Evolutionary conservation across 2,113 vertebrate genomes (phyloP).

Genomic region (Accipiter virgatus): DNA sequence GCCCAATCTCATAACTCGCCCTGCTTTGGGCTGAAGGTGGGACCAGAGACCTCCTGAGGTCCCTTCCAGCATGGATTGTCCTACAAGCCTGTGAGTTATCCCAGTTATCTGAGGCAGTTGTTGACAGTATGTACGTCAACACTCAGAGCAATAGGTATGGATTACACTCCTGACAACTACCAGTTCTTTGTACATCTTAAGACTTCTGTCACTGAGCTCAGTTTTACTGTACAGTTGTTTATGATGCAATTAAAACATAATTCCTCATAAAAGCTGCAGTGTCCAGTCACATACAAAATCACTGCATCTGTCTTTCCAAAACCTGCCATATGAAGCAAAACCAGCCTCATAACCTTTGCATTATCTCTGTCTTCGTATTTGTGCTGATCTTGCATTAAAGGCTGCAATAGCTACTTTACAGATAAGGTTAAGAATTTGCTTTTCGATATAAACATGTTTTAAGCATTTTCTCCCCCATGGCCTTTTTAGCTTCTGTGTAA

Average conservation of each 20-base stretch:
- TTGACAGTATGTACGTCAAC: neutral
- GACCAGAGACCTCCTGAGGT: neutral
- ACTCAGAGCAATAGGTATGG: neutral
- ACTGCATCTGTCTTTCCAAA: neutral
- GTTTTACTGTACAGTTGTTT: neutral
- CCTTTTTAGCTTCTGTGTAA: neutral
- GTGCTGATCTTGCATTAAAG: neutral
- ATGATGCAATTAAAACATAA: neutral
- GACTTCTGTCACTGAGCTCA: neutral
- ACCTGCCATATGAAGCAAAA: neutral
- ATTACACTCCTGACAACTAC: neutral
- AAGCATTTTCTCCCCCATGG: neutral
- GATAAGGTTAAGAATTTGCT: neutral
- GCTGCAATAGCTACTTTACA: neutral
- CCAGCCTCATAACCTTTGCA: neutral
- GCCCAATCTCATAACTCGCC: neutral
- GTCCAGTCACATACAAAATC: neutral
- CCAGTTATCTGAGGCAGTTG: neutral
- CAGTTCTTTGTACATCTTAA: neutral
- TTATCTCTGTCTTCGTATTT: neutral
- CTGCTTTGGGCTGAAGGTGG: neutral
- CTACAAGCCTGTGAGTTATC: neutral
- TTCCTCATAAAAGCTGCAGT: neutral
- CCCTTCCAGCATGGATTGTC: neutral
- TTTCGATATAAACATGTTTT: neutral